Evolutionary conservation across 2,113 vertebrate genomes (phyloP), one percentile per base, ranked within the genome.

Genomic region (Solea solea): DNA sequence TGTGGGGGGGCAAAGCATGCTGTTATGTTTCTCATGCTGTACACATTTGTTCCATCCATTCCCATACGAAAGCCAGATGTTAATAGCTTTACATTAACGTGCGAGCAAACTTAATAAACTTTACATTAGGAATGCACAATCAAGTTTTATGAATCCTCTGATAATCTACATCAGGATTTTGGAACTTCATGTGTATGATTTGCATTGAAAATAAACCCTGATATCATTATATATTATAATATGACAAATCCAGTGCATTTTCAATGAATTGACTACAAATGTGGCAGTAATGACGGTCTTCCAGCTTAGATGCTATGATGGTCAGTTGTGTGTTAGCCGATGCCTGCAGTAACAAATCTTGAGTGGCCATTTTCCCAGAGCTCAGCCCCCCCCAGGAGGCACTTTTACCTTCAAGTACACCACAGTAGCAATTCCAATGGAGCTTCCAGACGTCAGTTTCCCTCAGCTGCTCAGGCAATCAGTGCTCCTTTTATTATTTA

Each of bases 381-480:
- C 42, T 81, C 70, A 42, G 9, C 70, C 54, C 82, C 76, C 76
- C 76, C 74, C 63, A 72, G 67, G 78, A 85, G 73, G 72, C 72
- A 64, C 59, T 70, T 83, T 69, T 71, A 75, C 71, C 75, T 69
- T 69, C 49, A 59, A 58, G 61, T 54, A 54, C 75, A 63, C 66
- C 66, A 76, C 74, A 75, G 71, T 64, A 83, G 75, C 81, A 60
- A 56, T 84, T 86, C 82, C 60, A 71, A 92, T 89, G 80, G 81
- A 61, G 85, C 88, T 88, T 89, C 88, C 89, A 91, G 90, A 88
- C 84, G 68, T 72, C 70, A 74, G 71, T 50, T 67, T 58, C 76
- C 86, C 80, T 91, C 91, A 91, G 92, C 90, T 93, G 92, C 80
- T 93, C 72, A 60, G 88, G 86, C 90, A 84, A 92, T 93, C 91